Conservation (phyloP, 2,888 invertebrate species). For the Bombylius major region DNA sequence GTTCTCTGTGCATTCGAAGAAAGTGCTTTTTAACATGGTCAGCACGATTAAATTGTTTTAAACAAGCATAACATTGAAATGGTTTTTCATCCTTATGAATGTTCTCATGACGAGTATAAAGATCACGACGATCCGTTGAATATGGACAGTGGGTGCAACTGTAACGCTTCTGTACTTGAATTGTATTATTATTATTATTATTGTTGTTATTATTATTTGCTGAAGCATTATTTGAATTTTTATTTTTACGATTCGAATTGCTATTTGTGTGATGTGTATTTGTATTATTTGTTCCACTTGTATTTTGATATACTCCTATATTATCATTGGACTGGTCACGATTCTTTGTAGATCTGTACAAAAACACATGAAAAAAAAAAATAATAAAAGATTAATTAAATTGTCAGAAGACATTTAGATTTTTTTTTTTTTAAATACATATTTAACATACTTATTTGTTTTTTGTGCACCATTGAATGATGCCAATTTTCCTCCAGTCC, state of each 20-base stretch:
- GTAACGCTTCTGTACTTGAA: conserved; percentile 54
- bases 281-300: not conserved
- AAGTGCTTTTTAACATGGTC: conserved; percentile 94
- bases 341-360: not conserved
- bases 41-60: conserved; percentile 85
- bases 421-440: too few relatives aligned
- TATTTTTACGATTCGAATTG: conserved; percentile 12
- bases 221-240: conserved; percentile 13
- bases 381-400: not conserved
- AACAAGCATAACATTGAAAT: conserved; percentile 84
- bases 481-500: conserved; percentile 69
- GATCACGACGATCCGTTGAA: conserved; percentile 79
- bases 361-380: not conserved
- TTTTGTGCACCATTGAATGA: conserved; percentile 66
- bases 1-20: conserved; percentile 80
- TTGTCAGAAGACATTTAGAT: too few relatives aligned
- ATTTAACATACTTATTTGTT: conserved; percentile 26
- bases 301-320: not conserved
- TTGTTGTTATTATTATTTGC: conserved; percentile 14
- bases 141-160: conserved; percentile 81
- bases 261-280: not conserved
- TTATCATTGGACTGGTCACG: conserved; percentile 1
- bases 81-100: conserved; percentile 90
- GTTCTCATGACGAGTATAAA: conserved; percentile 85
- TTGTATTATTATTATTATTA: conserved; percentile 23